Base-by-base conservation (phyloP, 2,797 vertebrate genomes). In the Arnoldichthys spilopterus region DNA sequence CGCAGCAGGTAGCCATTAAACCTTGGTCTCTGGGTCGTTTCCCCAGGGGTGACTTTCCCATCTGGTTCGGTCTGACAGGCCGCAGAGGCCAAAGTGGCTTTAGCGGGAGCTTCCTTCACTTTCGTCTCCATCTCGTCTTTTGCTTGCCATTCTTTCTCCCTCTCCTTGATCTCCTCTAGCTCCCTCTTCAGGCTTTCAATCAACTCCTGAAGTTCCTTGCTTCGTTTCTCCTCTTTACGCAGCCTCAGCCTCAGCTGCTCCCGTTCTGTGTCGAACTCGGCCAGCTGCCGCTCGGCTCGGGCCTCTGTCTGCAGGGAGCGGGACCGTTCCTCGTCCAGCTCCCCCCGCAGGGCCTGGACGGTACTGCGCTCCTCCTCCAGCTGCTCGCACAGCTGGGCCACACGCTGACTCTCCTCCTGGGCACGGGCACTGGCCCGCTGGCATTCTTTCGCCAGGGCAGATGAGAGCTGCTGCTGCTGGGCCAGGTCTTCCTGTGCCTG, bases 401-500 rank as follows among this genome's bases (percentile, higher is more conserved):
- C 93, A 79, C 93, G 96, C 78, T 96, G 96, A 0, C 95, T 94
- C 85, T 98, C 97, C 84, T 99, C 96, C 20, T 94, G 90, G 0
- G 96, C 96, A 88, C 95, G 96, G 84, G 92, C 93, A 77, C 90
- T 95, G 87, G 97, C 96, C 62, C 93, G 96, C 89, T 98, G 97
- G 86, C 97, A 97, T 90, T 99, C 96, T 51, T 95, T 89, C 2
- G 94, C 94, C 74, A 99, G 94, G 84, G 94, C 90, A 9, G 96
- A 95, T 0, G 96, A 96, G 8, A 98, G 92, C 70, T 97, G 94
- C 86, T 98, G 96, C 90, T 99, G 96, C 70, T 96, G 95, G 26
- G 94, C 90, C 59, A 96, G 93, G 0, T 97, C 95, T 84, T 99
- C 96, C 82, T 98, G 96, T 83, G 94, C 82, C 90, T 96, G 95